A percentile compares a stretch with the other conserved stretches of the same genome.
These are phyloP conservation scores for Pogonocherus hispidulus DNA, from an alignment of 2,888 invertebrate species.

Conservation along the genomic window DNA sequence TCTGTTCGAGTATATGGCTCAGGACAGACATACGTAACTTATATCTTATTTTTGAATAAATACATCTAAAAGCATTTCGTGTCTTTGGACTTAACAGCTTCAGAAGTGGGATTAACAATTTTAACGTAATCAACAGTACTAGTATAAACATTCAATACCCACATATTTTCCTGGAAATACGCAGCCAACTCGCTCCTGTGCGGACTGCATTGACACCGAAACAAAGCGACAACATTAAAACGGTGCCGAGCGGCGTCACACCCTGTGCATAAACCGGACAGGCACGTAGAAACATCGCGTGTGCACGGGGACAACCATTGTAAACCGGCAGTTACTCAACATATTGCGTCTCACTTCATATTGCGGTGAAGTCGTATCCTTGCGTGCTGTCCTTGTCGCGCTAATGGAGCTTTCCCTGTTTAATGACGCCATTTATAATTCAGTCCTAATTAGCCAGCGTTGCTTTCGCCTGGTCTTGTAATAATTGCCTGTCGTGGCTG, in stretches of 20 bases:
- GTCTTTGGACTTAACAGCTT: too few species aligned
- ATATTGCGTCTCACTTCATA: constrained; percentile 18
- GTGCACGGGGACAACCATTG: constrained; percentile 29
- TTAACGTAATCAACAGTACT: too few species aligned
- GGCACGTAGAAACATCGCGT: constrained; percentile 30
- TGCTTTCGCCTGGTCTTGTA: constrained; percentile 40
- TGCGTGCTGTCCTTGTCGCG: constrained; percentile 23
- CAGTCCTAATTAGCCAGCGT: constrained; percentile 52
- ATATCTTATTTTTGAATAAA: too few species aligned
- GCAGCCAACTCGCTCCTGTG: neutral
- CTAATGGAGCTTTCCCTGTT: constrained; percentile 44
- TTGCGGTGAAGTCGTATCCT: neutral
- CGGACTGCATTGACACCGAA: neutral
- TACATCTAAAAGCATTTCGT: too few species aligned
- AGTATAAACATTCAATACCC: too few species aligned
- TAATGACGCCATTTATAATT: constrained; percentile 58
- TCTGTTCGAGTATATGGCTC: too few species aligned
- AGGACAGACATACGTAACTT: too few species aligned
- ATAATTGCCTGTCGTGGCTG: too few species aligned
- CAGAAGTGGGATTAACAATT: too few species aligned
- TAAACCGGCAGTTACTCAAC: constrained; percentile 32
- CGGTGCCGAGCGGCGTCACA: neutral
- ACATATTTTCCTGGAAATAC: too few species aligned
- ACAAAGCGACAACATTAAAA: too few species aligned
- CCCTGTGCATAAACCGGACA: constrained; percentile 23